Percentiles rank a stretch among this genome's conserved stretches.
These are phyloP conservation scores for Ophthalmolycus amberensis DNA, from an alignment of 2,113 vertebrate genomes.

Conservation along the genomic window DNA sequence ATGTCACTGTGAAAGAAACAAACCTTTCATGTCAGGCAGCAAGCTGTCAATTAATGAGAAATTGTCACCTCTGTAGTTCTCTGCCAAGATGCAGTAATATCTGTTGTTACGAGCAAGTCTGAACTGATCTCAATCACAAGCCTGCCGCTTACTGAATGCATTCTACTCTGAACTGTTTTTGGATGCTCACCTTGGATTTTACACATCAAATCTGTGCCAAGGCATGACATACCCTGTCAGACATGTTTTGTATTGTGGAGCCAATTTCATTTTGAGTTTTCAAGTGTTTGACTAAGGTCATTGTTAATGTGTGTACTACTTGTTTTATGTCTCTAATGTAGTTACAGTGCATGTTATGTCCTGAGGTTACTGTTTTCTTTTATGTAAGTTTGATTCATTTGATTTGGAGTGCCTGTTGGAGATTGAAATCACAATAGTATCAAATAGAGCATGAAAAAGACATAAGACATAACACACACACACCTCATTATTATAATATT, in stretches of 20 bases:
- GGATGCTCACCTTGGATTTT: not conserved
- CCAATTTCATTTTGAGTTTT: not conserved
- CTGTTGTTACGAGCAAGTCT: not conserved
- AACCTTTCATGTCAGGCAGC: slow-evolving; percentile 3
- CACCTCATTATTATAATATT: not conserved
- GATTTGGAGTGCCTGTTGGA: not conserved
- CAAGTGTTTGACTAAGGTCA: not conserved
- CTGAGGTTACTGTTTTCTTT: not conserved
- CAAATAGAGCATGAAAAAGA: not conserved
- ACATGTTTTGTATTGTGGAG: not conserved
- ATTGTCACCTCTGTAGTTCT: not conserved
- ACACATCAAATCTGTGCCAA: not conserved
- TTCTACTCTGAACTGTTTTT: not conserved
- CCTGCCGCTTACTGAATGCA: not conserved
- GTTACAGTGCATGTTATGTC: not conserved
- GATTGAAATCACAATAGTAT: not conserved
- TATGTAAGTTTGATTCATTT: not conserved
- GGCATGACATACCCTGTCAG: slow-evolving; percentile 1
- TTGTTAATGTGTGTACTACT: not conserved
- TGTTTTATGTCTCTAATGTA: not conserved
- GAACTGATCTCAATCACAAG: not conserved
- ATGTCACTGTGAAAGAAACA: not conserved
- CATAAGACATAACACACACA: not conserved
- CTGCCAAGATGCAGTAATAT: not conserved
- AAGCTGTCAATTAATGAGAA: not conserved